A percentile compares a stretch with the other conserved stretches of the same genome.
phyloP scores from a whole-genome alignment of 2,113 vertebrate genomes.

The Hydrochoerus hydrochaeris region DNA sequence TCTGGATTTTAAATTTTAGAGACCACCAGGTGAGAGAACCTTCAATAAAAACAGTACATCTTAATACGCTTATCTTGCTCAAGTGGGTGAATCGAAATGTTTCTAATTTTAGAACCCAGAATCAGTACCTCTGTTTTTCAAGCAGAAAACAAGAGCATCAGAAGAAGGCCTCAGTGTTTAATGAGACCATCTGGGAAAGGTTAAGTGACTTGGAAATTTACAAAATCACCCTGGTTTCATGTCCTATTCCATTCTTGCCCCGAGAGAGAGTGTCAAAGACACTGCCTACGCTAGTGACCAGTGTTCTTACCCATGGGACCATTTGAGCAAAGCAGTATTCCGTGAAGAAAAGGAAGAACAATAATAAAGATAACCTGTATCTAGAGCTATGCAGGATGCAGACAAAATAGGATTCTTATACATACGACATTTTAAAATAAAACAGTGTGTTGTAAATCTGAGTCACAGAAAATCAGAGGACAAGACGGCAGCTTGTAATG shows the following conservation, averaged over 20 bases:
- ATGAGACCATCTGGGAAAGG: slow-evolving; percentile 59
- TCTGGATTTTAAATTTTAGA: slow-evolving; percentile 71
- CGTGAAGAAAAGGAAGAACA: background rate
- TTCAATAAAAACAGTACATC: slow-evolving; percentile 71
- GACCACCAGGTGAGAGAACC: slow-evolving; percentile 54
- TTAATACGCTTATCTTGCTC: slow-evolving; percentile 75
- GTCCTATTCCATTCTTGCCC: background rate
- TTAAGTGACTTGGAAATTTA: slow-evolving; percentile 71
- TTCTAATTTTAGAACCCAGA: slow-evolving; percentile 47
- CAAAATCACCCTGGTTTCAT: slow-evolving; percentile 53
- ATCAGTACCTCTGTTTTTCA: slow-evolving; percentile 71
- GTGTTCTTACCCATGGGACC: background rate
- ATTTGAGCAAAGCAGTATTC: background rate
- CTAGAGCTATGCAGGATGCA: background rate
- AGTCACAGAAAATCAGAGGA: slow-evolving; percentile 3
- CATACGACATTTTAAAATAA: background rate
- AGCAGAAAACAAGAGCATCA: slow-evolving; percentile 52
- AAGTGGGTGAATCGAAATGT: slow-evolving; percentile 42
- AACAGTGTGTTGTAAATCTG: background rate
- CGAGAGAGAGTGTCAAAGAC: background rate
- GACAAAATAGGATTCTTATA: background rate
- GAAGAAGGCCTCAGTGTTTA: slow-evolving; percentile 56
- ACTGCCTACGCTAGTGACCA: background rate
- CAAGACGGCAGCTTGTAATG: background rate
- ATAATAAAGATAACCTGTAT: background rate